Percentiles rank a stretch among this genome's conserved stretches.
Conservation (phyloP, 2,797 vertebrate species). For the Brachyalestes nurse region DNA sequence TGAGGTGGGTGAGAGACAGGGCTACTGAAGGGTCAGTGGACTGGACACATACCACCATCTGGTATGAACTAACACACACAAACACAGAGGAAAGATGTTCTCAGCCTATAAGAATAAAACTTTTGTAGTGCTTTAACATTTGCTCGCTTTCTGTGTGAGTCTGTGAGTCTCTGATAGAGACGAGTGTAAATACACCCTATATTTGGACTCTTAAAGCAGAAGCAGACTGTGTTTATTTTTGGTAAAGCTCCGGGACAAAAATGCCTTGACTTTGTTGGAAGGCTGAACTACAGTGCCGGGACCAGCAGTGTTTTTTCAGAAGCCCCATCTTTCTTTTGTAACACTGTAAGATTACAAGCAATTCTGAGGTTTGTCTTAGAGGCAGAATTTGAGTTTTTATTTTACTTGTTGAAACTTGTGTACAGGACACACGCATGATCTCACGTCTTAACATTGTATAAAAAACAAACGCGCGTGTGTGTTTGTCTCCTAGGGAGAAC, state of each 20-base stretch:
- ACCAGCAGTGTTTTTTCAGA: neutral
- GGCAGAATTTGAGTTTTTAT: too few relatives aligned
- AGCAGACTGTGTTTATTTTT: neutral
- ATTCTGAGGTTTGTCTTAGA: neutral
- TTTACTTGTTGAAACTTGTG: neutral
- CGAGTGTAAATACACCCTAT: neutral
- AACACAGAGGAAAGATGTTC: neutral
- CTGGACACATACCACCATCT: conserved; percentile 36
- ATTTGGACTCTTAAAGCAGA: too few relatives aligned
- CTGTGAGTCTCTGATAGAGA: neutral
- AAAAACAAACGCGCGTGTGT: neutral
- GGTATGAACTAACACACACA: neutral
- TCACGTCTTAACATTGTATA: neutral
- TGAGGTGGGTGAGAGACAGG: conserved; percentile 21
- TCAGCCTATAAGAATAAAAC: neutral
- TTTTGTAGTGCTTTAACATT: neutral
- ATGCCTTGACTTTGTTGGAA: neutral
- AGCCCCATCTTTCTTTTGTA: neutral
- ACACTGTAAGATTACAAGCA: neutral
- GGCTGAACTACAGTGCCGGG: neutral
- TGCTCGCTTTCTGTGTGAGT: neutral
- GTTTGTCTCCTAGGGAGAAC: conserved; percentile 5
- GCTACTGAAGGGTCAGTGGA: conserved; percentile 9
- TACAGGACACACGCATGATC: neutral
- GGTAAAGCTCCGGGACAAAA: neutral